These are phyloP conservation scores for Oreocharis arfaki DNA, from an alignment of 2,113 vertebrate genomes.

Conservation along the genomic window DNA sequence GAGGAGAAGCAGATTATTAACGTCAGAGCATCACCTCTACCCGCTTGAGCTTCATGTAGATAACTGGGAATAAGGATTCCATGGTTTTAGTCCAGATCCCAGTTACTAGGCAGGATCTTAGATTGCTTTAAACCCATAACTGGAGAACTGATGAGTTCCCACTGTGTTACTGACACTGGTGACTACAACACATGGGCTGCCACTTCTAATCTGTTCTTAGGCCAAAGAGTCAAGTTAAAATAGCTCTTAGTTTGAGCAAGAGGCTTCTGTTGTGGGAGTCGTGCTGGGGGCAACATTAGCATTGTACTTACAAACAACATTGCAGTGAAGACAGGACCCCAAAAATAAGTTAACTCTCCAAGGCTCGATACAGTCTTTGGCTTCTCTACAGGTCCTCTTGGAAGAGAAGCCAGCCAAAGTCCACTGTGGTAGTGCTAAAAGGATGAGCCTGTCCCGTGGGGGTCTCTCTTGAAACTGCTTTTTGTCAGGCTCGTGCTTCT, in stretches of 20 bases:
- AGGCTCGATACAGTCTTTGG: background rate
- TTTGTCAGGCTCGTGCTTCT: background rate
- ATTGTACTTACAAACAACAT: background rate
- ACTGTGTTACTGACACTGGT: background rate
- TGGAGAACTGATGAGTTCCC: background rate
- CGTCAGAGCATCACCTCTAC: background rate
- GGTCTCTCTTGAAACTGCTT: background rate
- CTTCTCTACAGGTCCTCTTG: background rate
- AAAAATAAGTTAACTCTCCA: background rate
- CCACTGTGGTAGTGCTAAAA: background rate
- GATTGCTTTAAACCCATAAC: background rate
- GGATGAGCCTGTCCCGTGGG: background rate
- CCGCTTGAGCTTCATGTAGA: background rate
- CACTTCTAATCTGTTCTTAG: background rate
- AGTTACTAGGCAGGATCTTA: background rate
- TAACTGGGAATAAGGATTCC: background rate
- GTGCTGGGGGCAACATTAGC: background rate
- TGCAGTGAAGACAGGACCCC: background rate
- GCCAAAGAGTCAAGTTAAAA: conserved; percentile 11
- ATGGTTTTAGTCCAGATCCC: background rate
- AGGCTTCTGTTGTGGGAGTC: conserved; percentile 30
- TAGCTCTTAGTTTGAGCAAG: conserved; percentile 17
- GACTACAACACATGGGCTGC: background rate
- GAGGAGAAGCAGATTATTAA: background rate
- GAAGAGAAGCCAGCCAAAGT: background rate